Conservation (phyloP, 1,140 invertebrate genomes). For the Pachypeltis micranthus region DNA sequence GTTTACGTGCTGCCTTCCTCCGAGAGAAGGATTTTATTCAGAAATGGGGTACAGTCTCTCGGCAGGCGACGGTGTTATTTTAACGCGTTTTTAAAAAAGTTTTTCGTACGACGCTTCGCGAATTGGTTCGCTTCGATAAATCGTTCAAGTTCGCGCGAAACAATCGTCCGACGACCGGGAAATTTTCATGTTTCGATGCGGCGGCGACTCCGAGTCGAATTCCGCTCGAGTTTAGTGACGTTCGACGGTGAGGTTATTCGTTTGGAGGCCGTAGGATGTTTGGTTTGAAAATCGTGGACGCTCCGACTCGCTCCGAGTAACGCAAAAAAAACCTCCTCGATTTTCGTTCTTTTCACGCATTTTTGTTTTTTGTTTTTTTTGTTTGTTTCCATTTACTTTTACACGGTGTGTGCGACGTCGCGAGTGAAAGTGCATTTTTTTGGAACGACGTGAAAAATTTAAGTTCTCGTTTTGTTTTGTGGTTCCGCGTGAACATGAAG, state of each 20-base stretch:
- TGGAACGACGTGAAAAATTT: too few species aligned
- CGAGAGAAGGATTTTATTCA: constrained; percentile 34
- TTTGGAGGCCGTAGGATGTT: too few species aligned
- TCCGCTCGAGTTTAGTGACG: background rate
- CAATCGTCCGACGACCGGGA: background rate
- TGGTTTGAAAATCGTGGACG: too few species aligned
- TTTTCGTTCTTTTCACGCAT: constrained; percentile 14
- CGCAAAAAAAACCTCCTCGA: background rate
- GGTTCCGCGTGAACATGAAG: constrained; percentile 28
- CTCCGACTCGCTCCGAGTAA: background rate
- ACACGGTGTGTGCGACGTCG: constrained; percentile 23
- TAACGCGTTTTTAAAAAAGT: background rate
- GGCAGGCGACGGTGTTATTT: constrained; percentile 22
- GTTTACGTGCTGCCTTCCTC: constrained; percentile 38
- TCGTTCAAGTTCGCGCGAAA: background rate
- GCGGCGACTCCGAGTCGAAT: too few species aligned
- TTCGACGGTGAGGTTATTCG: too few species aligned
- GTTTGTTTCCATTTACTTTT: constrained; percentile 13
- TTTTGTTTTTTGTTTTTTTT: constrained; percentile 6
- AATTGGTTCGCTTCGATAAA: background rate
- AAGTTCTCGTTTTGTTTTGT: constrained; percentile 10
- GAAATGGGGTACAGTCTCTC: constrained; percentile 29
- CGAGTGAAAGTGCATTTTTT: too few species aligned
- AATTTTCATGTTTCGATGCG: background rate
- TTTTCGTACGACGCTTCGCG: background rate